Conservation (phyloP, 2,888 invertebrate species). For the Enchytraeus crypticus region DNA sequence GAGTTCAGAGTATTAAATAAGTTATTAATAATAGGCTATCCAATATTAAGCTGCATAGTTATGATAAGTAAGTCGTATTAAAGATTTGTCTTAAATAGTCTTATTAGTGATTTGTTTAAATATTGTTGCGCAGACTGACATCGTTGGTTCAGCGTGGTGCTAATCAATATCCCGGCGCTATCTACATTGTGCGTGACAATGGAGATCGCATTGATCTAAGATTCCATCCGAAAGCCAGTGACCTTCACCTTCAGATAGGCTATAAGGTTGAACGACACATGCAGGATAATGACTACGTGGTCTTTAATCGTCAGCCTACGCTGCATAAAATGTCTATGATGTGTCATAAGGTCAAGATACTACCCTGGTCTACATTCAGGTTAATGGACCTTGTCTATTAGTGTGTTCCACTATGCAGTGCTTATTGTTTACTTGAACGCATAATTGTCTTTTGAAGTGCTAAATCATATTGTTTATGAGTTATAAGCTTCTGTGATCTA, state of each 20-base stretch:
- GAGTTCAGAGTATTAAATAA: no score
- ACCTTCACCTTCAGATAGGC: constrained; percentile 47
- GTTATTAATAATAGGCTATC: no score
- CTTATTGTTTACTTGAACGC: no score
- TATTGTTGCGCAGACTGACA: constrained; percentile 60
- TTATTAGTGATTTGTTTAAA: no score
- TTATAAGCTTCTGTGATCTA: no score
- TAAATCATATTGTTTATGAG: no score
- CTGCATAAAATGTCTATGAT: constrained; percentile 99
- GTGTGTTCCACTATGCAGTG: no score
- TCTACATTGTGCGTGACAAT: constrained; percentile 96
- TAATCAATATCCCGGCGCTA: constrained; percentile 97
- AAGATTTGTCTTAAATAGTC: no score
- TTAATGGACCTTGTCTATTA: no score
- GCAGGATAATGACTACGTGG: constrained; percentile 91
- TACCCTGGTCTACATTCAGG: constrained; percentile 99
- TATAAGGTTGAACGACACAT: constrained; percentile 83
- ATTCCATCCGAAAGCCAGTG: constrained; percentile 80
- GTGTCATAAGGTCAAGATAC: constrained; percentile 77
- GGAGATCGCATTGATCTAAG: constrained; percentile 95
- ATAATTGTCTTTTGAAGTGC: no score
- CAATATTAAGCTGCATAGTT: no score
- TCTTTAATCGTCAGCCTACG: constrained; percentile 99
- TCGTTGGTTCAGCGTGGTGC: constrained; percentile 92
- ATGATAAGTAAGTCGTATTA: no score